Evolutionary conservation across 2,888 invertebrate genomes (phyloP).

Genomic region (Plemyria rubiginata): DNA sequence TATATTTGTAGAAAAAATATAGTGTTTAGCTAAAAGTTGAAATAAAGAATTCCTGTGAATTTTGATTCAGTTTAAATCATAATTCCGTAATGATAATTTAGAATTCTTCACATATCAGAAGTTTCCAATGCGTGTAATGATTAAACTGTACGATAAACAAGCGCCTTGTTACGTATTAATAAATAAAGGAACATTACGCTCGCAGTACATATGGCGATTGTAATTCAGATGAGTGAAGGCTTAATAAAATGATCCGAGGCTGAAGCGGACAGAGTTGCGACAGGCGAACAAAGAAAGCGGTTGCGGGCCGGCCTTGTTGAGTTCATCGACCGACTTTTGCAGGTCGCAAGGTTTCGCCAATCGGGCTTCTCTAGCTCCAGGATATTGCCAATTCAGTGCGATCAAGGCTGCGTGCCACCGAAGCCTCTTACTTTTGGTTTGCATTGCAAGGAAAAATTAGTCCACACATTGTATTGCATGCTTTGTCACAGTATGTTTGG

Average conservation of each 20-base stretch:
- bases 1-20: too few species aligned
- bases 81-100: too few species aligned
- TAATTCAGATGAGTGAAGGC: conserved; percentile 77
- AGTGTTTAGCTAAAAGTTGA: too few species aligned
- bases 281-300: conserved; percentile 83
- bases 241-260: conserved; percentile 78
- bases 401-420: conserved; percentile 77
- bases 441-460: conserved; percentile 58
- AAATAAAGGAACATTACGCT: conserved; percentile 47
- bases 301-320: conserved; percentile 77
- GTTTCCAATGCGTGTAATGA: neutral
- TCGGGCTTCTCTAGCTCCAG: conserved; percentile 82
- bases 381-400: conserved; percentile 83
- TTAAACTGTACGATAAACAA: conserved; percentile 27
- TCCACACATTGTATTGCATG: conserved; percentile 48
- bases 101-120: too few species aligned
- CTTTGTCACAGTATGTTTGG: conserved; percentile 23
- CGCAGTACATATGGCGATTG: conserved; percentile 52
- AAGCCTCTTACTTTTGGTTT: conserved; percentile 77
- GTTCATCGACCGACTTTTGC: conserved; percentile 84
- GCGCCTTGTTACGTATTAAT: conserved; percentile 29
- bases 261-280: conserved; percentile 72
- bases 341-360: conserved; percentile 84
- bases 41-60: too few species aligned
- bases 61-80: too few species aligned